Base-by-base conservation (phyloP, 2,797 vertebrate genomes). In the Tarsius wallacei region DNA sequence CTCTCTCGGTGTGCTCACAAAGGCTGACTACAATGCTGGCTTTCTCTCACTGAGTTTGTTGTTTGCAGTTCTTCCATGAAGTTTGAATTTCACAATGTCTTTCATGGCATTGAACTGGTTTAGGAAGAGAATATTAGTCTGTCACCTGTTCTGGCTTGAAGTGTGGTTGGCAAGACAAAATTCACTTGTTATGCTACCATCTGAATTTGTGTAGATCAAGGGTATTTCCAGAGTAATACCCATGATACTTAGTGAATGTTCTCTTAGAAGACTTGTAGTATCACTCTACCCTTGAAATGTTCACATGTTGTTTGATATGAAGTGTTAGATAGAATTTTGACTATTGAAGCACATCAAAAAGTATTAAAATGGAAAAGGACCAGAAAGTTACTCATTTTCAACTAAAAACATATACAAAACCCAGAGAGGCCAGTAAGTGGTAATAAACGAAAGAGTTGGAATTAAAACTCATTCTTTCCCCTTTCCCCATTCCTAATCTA, bases 301-400 rank as follows among this genome's bases (percentile, higher is more conserved):
- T 87, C 33, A 33, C 2, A 16, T 90, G 21, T 61, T 95, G 31
- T 82, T 87, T 61, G 77, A 9, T 59, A 31, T 63, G 77, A 31
- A 82, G 53, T 82, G 10, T 94, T 63, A 85, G 93, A 4, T 0
- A 90, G 87, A 94, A 83, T 86, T 93, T 96, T 96, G 85, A 91
- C 76, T 84, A 92, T 36, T 85, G 24, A 22, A 93, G 87, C 71
- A 61, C 6, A n/a, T 96, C 57, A 82, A 17, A 64, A 94, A 96
- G 17, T 61, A 61, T 47, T 78, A 95, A 89, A 92, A 31, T 28
- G 73, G 28, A 89, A 93, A 96, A 97, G 7, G 11, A 74, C 22
- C 59, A 63, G 73, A 47, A 70, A 71, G 21, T 74, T 77, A 63
- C 42, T 42, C 42, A 73, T n/a, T 85, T 96, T 92, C 76, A 96